A percentile compares a stretch with the other conserved stretches of the same genome.
phyloP scores from a whole-genome alignment of 2,113 vertebrate species.

The Chrysochloris asiatica region DNA sequence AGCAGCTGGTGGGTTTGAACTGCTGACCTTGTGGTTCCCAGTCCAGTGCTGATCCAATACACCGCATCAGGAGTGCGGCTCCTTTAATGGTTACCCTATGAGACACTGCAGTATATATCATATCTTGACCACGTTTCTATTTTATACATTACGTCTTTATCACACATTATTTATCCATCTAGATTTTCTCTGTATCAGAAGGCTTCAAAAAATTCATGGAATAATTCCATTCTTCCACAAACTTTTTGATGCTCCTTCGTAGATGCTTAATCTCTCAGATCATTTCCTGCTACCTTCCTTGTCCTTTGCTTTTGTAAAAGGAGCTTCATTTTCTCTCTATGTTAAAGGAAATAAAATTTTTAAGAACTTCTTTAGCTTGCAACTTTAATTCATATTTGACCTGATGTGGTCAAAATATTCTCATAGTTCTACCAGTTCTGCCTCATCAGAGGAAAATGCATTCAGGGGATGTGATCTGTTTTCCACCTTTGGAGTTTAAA shows the following conservation, averaged over 20 bases:
- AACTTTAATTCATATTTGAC: not conserved
- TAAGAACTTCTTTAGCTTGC: not conserved
- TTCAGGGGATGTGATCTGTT: not conserved
- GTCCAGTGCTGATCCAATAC: too few species aligned
- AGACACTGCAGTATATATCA: not conserved
- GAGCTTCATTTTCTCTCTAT: not conserved
- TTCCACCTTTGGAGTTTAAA: slow-evolving; percentile 10
- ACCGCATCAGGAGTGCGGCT: too few species aligned
- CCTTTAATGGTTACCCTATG: too few species aligned
- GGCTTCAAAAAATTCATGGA: too few species aligned
- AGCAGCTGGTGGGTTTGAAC: too few species aligned
- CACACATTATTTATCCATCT: too few species aligned
- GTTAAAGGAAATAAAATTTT: not conserved
- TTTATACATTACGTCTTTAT: too few species aligned
- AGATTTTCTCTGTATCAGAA: not conserved
- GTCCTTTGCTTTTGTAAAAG: slow-evolving; percentile 1
- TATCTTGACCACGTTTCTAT: not conserved
- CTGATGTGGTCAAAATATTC: not conserved
- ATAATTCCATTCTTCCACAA: too few species aligned
- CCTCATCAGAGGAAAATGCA: not conserved
- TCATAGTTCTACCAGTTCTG: not conserved
- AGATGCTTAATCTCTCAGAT: not conserved
- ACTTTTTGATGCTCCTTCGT: not conserved
- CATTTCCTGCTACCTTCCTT: not conserved
- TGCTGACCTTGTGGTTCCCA: too few species aligned